A percentile compares a stretch with the other conserved stretches of the same genome.
Conservation (phyloP, 2,888 invertebrate genomes). For the Drosophila anceps region DNA sequence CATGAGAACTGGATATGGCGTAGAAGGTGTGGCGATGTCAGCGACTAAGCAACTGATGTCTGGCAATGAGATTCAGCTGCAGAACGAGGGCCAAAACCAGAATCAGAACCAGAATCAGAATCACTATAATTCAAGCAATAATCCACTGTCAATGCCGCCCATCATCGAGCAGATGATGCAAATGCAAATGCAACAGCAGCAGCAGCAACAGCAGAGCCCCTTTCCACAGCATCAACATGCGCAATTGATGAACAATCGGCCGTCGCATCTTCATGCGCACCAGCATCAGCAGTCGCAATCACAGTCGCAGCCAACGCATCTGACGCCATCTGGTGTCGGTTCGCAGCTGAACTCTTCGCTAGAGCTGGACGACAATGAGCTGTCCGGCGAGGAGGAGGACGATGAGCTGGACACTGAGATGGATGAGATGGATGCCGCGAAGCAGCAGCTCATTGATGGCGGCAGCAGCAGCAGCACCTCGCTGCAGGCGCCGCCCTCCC, state of each 20-base stretch:
- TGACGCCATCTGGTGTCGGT: conserved; percentile 24
- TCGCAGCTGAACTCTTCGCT: conserved; percentile 69
- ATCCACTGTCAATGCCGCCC: conserved; percentile 82
- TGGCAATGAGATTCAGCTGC: conserved; percentile 61
- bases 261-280: conserved; percentile 43
- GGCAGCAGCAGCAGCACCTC: conserved; percentile 83
- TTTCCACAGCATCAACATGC: conserved; percentile 56
- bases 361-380: conserved; percentile 80
- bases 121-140: conserved; percentile 71
- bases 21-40: conserved; percentile 52
- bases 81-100: conserved; percentile 65
- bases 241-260: conserved; percentile 39
- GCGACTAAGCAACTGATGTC: conserved; percentile 51
- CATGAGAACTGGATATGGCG: conserved; percentile 40
- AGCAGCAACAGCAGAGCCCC: conserved; percentile 47
- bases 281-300: conserved; percentile 23
- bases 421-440: conserved; percentile 80
- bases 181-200: conserved; percentile 72
- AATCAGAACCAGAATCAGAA: conserved; percentile 70
- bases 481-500: conserved; percentile 79
- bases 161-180: conserved; percentile 78
- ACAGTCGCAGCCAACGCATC: conserved; percentile 35
- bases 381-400: conserved; percentile 82
- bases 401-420: conserved; percentile 79
- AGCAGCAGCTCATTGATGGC: conserved; percentile 83